Conservation (phyloP, 2,113 vertebrate species). For the Dicerorhinus sumatrensis region DNA sequence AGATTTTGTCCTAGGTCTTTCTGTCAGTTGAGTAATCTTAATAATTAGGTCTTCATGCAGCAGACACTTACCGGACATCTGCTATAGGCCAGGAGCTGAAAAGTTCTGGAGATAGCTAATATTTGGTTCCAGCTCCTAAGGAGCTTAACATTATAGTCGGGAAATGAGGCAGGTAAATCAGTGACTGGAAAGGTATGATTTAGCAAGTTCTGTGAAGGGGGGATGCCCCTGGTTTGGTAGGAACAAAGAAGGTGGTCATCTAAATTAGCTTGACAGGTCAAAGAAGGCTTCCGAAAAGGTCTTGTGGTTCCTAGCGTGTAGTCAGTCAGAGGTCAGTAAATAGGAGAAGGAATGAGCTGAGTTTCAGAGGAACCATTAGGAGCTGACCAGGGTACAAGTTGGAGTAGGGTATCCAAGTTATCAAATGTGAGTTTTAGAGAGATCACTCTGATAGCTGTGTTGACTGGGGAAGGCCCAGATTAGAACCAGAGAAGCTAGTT, state of each 20-base stretch:
- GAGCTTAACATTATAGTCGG: background rate
- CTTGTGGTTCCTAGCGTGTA: background rate
- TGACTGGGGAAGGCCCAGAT: background rate
- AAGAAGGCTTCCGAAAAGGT: background rate
- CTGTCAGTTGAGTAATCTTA: background rate
- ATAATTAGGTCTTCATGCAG: background rate
- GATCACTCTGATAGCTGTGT: background rate
- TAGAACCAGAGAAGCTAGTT: background rate
- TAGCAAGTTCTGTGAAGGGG: background rate
- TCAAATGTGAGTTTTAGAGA: background rate
- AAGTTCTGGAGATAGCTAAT: background rate
- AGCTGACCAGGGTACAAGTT: background rate
- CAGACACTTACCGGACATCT: background rate
- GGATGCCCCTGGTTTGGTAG: background rate
- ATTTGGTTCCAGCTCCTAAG: background rate
- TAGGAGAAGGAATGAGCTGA: background rate
- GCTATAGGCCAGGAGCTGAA: background rate
- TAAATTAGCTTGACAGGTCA: background rate
- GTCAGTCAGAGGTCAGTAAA: background rate
- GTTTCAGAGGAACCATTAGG: background rate
- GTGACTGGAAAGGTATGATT: too few relatives aligned
- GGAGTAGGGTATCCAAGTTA: background rate
- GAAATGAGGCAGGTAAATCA: background rate
- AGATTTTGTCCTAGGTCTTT: background rate
- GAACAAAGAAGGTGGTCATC: background rate